phyloP scores from a whole-genome alignment of 2,797 vertebrate genomes.

The Urophycis tenuis region DNA sequence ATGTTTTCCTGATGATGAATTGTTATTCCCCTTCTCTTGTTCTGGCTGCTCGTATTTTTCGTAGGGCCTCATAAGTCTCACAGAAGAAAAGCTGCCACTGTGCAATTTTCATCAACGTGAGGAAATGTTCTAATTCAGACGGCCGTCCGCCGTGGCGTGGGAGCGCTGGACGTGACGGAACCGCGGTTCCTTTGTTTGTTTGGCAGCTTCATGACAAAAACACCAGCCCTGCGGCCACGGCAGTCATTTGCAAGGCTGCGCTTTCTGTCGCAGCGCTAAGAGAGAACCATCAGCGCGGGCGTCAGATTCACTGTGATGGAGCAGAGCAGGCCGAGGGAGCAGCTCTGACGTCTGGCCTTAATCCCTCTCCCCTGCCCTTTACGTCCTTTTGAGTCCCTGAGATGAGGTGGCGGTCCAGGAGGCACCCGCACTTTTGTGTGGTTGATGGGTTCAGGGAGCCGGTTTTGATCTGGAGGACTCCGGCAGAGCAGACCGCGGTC shows the following conservation, averaged over 20 bases:
- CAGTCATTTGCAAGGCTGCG: conserved; percentile 56
- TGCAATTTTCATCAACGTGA: conserved; percentile 40
- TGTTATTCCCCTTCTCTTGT: background rate
- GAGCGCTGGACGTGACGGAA: conserved; percentile 55
- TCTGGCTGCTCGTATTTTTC: conserved; percentile 18
- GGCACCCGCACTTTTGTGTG: conserved; percentile 24
- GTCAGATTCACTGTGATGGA: conserved; percentile 43
- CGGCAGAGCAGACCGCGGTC: conserved; percentile 52
- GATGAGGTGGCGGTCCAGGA: conserved; percentile 19
- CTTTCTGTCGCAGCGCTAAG: conserved; percentile 50
- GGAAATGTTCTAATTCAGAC: conserved; percentile 60
- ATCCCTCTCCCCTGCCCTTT: conserved; percentile 67
- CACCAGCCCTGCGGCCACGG: conserved; percentile 47
- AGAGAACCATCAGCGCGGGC: conserved; percentile 62
- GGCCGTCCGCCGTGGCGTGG: conserved; percentile 49
- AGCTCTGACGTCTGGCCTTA: conserved; percentile 56
- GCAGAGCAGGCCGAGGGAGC: conserved; percentile 23
- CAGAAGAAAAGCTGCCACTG: conserved; percentile 30
- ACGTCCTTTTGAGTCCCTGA: conserved; percentile 56
- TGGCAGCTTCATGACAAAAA: conserved; percentile 41
- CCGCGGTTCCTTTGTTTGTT: conserved; percentile 48
- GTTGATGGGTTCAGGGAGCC: conserved; percentile 58
- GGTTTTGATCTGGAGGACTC: conserved; percentile 65
- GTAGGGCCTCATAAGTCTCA: conserved; percentile 4
- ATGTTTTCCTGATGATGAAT: background rate